Evolutionary conservation across 2,797 vertebrate species (phyloP).

Genomic region (Rhinogobio ventralis): DNA sequence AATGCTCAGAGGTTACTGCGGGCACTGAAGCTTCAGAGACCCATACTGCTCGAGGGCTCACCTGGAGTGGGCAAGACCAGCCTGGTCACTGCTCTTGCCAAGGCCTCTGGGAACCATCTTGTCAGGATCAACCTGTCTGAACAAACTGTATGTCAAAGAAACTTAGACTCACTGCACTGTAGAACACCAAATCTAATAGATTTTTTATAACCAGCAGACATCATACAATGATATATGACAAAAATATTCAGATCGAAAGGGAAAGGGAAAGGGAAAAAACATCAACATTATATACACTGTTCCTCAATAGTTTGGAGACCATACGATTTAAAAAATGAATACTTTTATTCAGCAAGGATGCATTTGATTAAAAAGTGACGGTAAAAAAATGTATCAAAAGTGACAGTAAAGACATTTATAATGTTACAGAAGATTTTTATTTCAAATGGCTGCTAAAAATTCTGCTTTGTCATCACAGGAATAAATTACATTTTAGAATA

Average conservation of each 20-base stretch:
- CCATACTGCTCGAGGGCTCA: conserved; percentile 93
- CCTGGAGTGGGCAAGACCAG: conserved; percentile 98
- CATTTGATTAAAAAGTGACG: too few relatives aligned
- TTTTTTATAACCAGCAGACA: not conserved
- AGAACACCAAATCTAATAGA: not conserved
- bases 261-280: not conserved
- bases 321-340: not conserved
- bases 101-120: conserved; percentile 91
- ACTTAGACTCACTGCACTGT: not conserved
- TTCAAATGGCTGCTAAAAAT: not conserved
- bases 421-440: not conserved
- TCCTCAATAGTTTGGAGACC: not conserved
- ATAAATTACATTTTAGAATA: not conserved
- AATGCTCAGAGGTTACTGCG: conserved; percentile 92
- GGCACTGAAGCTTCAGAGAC: conserved; percentile 90
- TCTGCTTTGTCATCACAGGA: not conserved
- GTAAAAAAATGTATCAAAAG: too few relatives aligned
- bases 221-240: not conserved
- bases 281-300: not conserved
- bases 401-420: not conserved
- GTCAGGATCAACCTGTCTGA: conserved; percentile 97
- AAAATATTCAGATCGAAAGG: not conserved
- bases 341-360: not conserved
- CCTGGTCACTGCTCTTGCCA: conserved; percentile 91
- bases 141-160: conserved; percentile 85